Evolutionary conservation across 2,797 vertebrate species (phyloP), one percentile per base, ranked within the genome.

Genomic region (Lophius americanus): DNA sequence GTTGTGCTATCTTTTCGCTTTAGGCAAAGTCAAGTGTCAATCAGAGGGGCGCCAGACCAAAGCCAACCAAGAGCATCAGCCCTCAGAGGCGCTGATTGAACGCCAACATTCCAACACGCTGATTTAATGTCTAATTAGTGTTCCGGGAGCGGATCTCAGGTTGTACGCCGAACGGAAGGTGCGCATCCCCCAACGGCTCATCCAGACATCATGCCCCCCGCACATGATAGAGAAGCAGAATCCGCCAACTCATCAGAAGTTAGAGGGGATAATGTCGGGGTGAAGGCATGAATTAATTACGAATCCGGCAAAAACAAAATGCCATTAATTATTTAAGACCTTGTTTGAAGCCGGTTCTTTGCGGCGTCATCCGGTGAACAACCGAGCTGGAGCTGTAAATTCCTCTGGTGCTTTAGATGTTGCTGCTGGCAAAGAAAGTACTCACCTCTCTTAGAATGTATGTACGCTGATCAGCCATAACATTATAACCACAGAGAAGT

Each of bases 381-480:
- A 35, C 56, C 10, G 41, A 51, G 55, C 52, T 33, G 42, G 5
- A 0, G 32, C 35, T 62, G 23, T 3, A 7, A 23, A 23, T 70
- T 70, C 51, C 49, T 63, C 49, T 8, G 1, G 2, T 49, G 37
- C 41, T 70, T 64, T 67, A 48, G 55, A 68, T 70, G 56, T 68
- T 47, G 43, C 57, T 46, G 57, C 61, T 51, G 14, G 64, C 69
- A 83, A 81, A 82, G 55, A 79, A 65, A 76, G 54, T 71, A 37
- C 23, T 23, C 23, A 23, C 23, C 23, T 23, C 23, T 23, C 23
- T 23, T 23, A 23, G 23, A 23, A 2, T 23, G 23, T 23, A 23
- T 23, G 23, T 23, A 23, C 23, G 23, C 23, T 23, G 23, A 23
- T 23, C 23, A 23, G 23, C 23, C 23, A 23, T 23, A 23, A 23